These are phyloP conservation scores for Holcopasites calliopsidis DNA, from an alignment of 1,140 invertebrate species.

Conservation along the genomic window DNA sequence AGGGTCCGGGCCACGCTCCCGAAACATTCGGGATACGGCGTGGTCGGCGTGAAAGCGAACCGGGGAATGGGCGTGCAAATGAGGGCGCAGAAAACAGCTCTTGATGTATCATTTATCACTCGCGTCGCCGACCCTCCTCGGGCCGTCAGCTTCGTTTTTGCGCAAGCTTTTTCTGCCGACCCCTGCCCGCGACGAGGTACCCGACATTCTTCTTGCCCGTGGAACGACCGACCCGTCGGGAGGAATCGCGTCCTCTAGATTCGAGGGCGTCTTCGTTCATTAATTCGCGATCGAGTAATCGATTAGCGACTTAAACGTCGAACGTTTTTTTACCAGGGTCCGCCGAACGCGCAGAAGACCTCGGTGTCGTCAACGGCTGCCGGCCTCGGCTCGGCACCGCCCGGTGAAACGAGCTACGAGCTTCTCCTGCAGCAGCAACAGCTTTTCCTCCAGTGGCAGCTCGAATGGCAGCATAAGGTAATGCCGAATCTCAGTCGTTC, in stretches of 20 bases:
- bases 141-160: constrained; percentile 11
- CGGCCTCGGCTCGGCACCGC: constrained; percentile 74
- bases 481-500: not conserved
- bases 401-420: constrained; percentile 93
- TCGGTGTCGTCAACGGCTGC: constrained; percentile 77
- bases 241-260: not conserved
- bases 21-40: constrained; percentile 59
- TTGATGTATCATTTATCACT: constrained; percentile 65
- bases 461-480: constrained; percentile 89
- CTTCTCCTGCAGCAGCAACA: constrained; percentile 96
- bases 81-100: constrained; percentile 62
- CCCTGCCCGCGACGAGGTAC: not conserved
- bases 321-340: constrained; percentile 82
- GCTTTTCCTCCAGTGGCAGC: constrained; percentile 93
- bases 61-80: constrained; percentile 62
- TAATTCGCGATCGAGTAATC: not conserved
- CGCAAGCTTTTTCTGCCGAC: not conserved
- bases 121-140: not conserved
- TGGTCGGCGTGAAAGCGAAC: constrained; percentile 61
- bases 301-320: constrained; percentile 20
- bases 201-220: not conserved
- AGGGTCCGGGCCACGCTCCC: constrained; percentile 43
- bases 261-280: not conserved
- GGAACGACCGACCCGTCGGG: not conserved
- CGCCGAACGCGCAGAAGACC: constrained; percentile 92